phyloP scores from a whole-genome alignment of 2,113 vertebrate genomes.

The Mixornis gularis region DNA sequence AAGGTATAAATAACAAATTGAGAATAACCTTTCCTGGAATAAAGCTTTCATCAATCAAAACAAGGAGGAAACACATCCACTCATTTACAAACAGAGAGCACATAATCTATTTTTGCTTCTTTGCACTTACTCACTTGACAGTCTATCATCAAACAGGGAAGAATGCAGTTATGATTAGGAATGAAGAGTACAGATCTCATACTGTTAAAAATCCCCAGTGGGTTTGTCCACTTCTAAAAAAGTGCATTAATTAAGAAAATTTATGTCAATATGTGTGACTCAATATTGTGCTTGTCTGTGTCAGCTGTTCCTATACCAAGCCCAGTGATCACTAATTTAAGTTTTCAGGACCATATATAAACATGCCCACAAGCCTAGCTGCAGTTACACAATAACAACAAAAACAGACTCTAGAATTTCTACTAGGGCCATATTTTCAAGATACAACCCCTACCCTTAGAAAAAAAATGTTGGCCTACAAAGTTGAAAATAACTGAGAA shows the following conservation, averaged over 20 bases:
- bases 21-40: conserved; percentile 9
- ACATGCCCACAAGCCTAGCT: background rate
- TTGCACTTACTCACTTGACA: background rate
- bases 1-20: conserved; percentile 26
- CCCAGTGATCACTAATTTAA: background rate
- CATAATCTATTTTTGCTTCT: background rate
- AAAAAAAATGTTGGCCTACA: background rate
- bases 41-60: conserved; percentile 40
- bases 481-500: background rate
- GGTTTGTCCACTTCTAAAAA: background rate
- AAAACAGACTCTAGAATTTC: background rate
- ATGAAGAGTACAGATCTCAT: background rate
- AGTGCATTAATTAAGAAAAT: background rate
- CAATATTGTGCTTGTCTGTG: background rate
- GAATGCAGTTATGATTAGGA: background rate
- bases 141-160: background rate
- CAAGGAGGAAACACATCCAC: background rate
- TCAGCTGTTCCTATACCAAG: background rate
- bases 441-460: background rate
- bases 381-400: background rate
- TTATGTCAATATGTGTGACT: background rate
- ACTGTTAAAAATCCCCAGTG: background rate
- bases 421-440: background rate
- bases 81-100: background rate
- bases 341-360: background rate